These are phyloP conservation scores for Petrosia ficiformis DNA, from an alignment of 37 sponge, comb jelly and placozoan species.

Conservation along the genomic window DNA sequence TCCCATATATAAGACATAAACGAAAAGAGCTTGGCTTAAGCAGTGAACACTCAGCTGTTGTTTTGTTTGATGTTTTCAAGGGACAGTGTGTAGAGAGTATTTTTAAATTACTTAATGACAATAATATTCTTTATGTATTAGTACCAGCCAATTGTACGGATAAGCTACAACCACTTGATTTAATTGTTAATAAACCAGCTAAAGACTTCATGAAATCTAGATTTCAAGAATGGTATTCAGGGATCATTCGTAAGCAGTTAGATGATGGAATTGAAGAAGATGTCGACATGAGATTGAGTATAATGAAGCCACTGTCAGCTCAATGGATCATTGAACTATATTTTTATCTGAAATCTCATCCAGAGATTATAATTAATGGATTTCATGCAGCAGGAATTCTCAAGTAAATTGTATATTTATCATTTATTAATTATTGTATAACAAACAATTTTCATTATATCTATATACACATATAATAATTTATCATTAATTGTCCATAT, in stretches of 20 bases:
- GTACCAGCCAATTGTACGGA: conserved; percentile 63
- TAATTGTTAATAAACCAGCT: conserved; percentile 53
- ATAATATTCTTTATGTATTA: conserved; percentile 15
- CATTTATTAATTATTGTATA: neutral
- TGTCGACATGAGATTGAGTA: conserved; percentile 19
- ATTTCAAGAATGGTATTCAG: conserved; percentile 50
- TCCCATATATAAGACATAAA: conserved; percentile 39
- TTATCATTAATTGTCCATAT: too few species aligned
- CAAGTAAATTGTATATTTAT: neutral
- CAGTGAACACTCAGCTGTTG: conserved; percentile 34
- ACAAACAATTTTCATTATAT: neutral
- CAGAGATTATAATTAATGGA: conserved; percentile 43
- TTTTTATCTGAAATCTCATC: conserved; percentile 31
- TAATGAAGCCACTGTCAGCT: conserved; percentile 55
- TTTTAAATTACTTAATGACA: conserved; percentile 14
- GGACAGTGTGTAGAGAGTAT: conserved; percentile 29
- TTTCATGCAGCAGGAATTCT: conserved; percentile 56
- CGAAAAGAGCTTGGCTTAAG: conserved; percentile 26
- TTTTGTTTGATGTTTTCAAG: conserved; percentile 51
- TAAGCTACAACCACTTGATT: conserved; percentile 47
- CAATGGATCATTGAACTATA: conserved; percentile 54
- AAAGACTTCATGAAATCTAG: conserved; percentile 42
- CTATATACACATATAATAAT: neutral
- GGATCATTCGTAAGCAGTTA: conserved; percentile 33
- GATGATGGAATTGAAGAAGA: neutral